Percentiles rank a stretch among this genome's conserved stretches.
Evolutionary conservation across 2,797 vertebrate species (phyloP).

Genomic region (Chiroxiphia lanceolata): DNA sequence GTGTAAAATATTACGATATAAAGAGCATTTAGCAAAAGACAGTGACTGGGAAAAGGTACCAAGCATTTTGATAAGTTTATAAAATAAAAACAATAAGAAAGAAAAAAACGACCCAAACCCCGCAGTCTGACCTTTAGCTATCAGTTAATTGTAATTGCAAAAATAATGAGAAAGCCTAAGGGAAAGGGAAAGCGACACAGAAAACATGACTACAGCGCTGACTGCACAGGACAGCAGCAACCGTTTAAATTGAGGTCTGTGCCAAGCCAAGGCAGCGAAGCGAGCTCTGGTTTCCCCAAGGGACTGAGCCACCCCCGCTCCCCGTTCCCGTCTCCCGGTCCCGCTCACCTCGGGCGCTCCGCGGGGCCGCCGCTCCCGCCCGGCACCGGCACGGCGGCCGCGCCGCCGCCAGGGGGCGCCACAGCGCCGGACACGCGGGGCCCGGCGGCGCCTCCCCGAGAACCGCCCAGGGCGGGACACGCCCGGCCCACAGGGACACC

Average conservation of each 20-base stretch:
- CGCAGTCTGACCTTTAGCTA: background rate
- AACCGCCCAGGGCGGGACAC: background rate
- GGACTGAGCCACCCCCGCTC: background rate
- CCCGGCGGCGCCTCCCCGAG: background rate
- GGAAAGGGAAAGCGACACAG: background rate
- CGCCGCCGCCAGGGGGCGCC: background rate
- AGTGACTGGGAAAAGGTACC: background rate
- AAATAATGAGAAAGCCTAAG: background rate
- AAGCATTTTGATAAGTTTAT: background rate
- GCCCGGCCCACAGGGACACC: no score
- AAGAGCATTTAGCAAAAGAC: background rate
- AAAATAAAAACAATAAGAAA: background rate
- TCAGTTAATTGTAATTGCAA: background rate
- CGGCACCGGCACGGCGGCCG: background rate
- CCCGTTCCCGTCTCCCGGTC: background rate
- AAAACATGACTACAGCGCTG: fast-evolving
- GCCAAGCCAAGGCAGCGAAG: background rate
- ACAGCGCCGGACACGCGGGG: background rate
- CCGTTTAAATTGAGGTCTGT: fast-evolving
- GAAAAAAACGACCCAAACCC: background rate
- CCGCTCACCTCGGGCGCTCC: background rate
- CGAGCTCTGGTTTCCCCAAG: fast-evolving
- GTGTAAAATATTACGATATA: background rate
- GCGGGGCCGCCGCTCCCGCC: background rate
- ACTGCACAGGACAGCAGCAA: fast-evolving